Evolutionary conservation across 2,888 invertebrate genomes (phyloP).

Genomic region (Charanyca ferruginea): DNA sequence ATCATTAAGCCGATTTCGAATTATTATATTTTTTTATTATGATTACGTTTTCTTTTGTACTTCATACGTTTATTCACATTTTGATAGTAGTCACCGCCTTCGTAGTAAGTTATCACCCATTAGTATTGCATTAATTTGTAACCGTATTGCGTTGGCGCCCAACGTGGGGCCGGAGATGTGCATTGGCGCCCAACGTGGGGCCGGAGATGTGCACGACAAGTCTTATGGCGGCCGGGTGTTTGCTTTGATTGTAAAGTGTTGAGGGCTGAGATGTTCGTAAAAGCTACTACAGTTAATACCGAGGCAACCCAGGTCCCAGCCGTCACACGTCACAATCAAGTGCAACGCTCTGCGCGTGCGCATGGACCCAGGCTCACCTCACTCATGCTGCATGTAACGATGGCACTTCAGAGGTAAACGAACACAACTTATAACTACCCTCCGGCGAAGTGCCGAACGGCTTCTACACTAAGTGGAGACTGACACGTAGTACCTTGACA

Average conservation of each 20-base stretch:
- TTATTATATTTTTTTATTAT: slow-evolving; percentile 78
- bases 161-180: slow-evolving; percentile 58
- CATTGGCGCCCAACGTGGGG: slow-evolving; percentile 68
- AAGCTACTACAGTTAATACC: slow-evolving; percentile 16
- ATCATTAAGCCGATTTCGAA: slow-evolving; percentile 84
- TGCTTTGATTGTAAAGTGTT: slow-evolving; percentile 28
- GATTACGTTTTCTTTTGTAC: slow-evolving; percentile 86
- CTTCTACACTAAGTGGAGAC: slow-evolving; percentile 66
- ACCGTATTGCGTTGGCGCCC: slow-evolving; percentile 65
- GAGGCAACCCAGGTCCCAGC: slow-evolving; percentile 2
- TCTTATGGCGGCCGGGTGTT: slow-evolving; percentile 21
- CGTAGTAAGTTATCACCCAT: slow-evolving; percentile 57
- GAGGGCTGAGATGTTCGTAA: slow-evolving; percentile 12
- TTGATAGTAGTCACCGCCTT: slow-evolving; percentile 76
- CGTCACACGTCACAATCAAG: slow-evolving; percentile 27
- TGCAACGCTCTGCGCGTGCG: slow-evolving; percentile 21
- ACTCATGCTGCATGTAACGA: slow-evolving; percentile 67
- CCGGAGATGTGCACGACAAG: slow-evolving; percentile 44
- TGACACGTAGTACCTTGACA: slow-evolving; percentile 80
- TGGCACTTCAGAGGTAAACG: slow-evolving; percentile 89
- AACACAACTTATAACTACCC: slow-evolving; percentile 81
- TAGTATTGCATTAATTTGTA: slow-evolving; percentile 40
- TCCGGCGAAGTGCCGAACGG: slow-evolving; percentile 64
- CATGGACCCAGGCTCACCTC: slow-evolving; percentile 51
- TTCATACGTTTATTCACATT: slow-evolving; percentile 75